Conservation (phyloP, 2,888 invertebrate species). For the Cremastinae sp. region DNA sequence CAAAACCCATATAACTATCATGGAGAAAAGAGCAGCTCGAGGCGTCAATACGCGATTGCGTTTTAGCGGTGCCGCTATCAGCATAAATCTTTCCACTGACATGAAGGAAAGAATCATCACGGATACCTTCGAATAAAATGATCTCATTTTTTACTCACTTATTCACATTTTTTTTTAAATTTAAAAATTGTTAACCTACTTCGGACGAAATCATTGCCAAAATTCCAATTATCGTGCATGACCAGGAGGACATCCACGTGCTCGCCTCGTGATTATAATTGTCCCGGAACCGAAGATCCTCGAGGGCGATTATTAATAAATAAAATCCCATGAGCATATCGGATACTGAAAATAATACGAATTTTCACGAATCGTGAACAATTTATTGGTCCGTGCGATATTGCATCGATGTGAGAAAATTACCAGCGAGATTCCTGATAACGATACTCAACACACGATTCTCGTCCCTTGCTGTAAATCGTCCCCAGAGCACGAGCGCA, state of each 20-base stretch:
- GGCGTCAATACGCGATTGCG: constrained; percentile 82
- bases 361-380: constrained; percentile 41
- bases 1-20: constrained; percentile 83
- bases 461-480: constrained; percentile 83
- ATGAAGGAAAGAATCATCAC: constrained; percentile 86
- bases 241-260: constrained; percentile 85
- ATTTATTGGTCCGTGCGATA: constrained; percentile 52
- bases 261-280: constrained; percentile 83
- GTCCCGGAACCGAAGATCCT: constrained; percentile 83
- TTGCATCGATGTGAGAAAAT: constrained; percentile 43
- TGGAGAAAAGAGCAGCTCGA: constrained; percentile 81
- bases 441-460: constrained; percentile 84
- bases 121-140: constrained; percentile 80
- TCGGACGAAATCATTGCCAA: constrained; percentile 86
- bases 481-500: constrained; percentile 83
- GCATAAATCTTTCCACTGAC: constrained; percentile 85
- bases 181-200: constrained; percentile 74
- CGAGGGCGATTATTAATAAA: constrained; percentile 83
- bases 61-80: constrained; percentile 84
- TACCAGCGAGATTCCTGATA: constrained; percentile 85
- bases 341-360: constrained; percentile 80
- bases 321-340: constrained; percentile 87
- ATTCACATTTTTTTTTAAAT: constrained; percentile 4
- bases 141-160: constrained; percentile 13
- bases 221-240: constrained; percentile 84